Conservation (phyloP, 2,797 vertebrate species). For the Cyprinella venusta region DNA sequence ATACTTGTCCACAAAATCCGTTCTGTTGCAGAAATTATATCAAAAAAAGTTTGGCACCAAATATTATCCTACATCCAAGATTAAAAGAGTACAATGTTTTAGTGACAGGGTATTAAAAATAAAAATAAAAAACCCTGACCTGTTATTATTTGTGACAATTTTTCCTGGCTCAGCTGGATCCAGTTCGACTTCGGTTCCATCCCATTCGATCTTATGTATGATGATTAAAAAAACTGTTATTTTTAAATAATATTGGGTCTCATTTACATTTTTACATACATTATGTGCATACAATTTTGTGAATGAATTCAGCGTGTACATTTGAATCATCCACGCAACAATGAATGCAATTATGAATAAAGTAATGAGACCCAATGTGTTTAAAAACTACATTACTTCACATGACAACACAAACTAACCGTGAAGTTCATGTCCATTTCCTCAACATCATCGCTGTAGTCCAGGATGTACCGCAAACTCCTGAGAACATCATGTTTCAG, state of each 20-base stretch:
- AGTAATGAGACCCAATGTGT: not conserved
- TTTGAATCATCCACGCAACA: not conserved
- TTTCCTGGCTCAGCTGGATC: constrained; percentile 70
- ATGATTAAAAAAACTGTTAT: not conserved
- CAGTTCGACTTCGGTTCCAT: constrained; percentile 65
- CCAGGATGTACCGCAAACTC: constrained; percentile 84
- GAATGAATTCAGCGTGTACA: not conserved
- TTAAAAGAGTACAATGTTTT: not conserved
- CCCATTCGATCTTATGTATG: constrained; percentile 67
- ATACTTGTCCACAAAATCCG: constrained; percentile 69
- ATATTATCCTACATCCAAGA: not conserved
- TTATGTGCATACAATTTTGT: not conserved
- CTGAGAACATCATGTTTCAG: constrained; percentile 65
- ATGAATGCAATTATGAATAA: too few relatives aligned
- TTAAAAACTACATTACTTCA: not conserved
- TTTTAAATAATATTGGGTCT: too few relatives aligned
- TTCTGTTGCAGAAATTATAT: constrained; percentile 62
- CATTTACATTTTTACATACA: too few relatives aligned
- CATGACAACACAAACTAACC: constrained; percentile 71
- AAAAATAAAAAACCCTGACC: constrained; percentile 33
- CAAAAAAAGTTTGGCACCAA: not conserved
- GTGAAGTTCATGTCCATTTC: constrained; percentile 77
- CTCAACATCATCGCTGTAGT: constrained; percentile 77
- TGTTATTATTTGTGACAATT: constrained; percentile 72
- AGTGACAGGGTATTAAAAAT: not conserved